Percentiles rank a stretch among this genome's conserved stretches.
phyloP scores from a whole-genome alignment of 2,113 vertebrate genomes.

The Puma concolor region DNA sequence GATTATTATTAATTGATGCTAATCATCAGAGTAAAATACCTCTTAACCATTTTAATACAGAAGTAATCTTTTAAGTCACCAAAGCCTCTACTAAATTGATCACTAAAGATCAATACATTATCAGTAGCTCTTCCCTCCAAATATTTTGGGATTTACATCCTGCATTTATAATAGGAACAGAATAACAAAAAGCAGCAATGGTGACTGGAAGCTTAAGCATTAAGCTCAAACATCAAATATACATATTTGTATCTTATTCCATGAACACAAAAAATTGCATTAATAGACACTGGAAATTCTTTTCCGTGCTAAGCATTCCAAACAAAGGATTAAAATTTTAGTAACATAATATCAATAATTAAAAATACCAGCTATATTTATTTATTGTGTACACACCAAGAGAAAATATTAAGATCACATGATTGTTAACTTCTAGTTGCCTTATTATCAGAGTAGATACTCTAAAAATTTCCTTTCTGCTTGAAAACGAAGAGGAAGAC shows the following conservation, averaged over 20 bases:
- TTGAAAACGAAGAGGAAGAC: neutral
- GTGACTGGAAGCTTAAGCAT: neutral
- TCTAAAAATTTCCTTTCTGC: neutral
- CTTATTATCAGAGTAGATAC: neutral
- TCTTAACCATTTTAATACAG: neutral
- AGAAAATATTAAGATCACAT: conserved; percentile 9
- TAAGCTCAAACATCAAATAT: neutral
- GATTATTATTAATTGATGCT: neutral
- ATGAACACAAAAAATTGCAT: neutral
- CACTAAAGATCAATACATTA: neutral
- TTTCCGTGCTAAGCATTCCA: neutral
- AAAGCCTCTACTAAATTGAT: neutral
- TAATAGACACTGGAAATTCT: neutral
- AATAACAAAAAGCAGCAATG: neutral
- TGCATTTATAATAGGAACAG: neutral
- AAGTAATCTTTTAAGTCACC: neutral
- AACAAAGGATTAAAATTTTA: conserved; percentile 10
- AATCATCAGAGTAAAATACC: neutral
- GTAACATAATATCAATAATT: neutral
- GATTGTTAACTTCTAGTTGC: neutral
- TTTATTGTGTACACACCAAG: conserved; percentile 8
- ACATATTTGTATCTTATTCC: neutral
- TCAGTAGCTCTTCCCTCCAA: neutral
- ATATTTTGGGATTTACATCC: neutral
- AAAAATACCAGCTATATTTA: neutral